Conservation (phyloP, 2,113 vertebrate genomes). For the Thalassoma bifasciatum region DNA sequence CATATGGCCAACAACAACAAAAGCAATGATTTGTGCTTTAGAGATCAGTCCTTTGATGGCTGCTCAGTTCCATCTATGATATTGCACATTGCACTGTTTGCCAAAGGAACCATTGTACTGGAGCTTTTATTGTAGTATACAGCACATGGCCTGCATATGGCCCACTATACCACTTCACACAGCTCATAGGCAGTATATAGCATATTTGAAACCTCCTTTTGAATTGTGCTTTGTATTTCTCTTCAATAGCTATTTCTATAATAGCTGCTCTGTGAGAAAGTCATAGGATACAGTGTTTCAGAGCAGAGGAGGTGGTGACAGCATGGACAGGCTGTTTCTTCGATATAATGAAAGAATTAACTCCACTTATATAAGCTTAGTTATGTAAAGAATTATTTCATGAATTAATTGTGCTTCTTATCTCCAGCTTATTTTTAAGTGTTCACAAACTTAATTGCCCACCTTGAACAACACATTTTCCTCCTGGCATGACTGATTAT, state of each 20-base stretch:
- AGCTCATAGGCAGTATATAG: background rate
- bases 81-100: background rate
- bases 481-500: no score
- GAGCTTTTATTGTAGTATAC: background rate
- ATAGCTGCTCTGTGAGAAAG: background rate
- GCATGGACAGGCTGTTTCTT: no score
- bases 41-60: slow-evolving; percentile 17
- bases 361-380: no score
- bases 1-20: background rate
- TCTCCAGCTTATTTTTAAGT: no score
- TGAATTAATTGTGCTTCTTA: no score
- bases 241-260: background rate
- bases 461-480: no score
- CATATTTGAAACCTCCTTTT: background rate
- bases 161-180: background rate
- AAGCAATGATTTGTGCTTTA: slow-evolving; percentile 7
- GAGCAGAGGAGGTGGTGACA: no score
- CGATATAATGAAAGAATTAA: no score
- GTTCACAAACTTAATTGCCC: no score
- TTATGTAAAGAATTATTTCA: no score
- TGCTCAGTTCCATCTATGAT: background rate
- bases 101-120: background rate
- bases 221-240: background rate
- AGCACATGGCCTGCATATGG: background rate
- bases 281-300: background rate